These are phyloP conservation scores for Linurgus olivaceus DNA, from an alignment of 2,797 vertebrate species.

Conservation along the genomic window DNA sequence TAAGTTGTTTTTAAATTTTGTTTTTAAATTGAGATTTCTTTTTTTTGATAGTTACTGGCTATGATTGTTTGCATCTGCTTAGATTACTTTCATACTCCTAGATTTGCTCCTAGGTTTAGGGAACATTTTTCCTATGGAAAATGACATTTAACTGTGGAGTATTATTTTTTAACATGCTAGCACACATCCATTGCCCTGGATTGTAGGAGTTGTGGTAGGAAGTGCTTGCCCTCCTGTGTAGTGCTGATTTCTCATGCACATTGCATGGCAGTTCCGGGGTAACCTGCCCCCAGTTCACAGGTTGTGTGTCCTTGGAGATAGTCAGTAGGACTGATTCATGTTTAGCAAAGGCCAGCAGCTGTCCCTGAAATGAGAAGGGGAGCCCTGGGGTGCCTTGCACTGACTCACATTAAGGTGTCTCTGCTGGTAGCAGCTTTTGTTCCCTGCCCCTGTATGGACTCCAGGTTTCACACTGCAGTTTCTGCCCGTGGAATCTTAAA, in stretches of 20 bases:
- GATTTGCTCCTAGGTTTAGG: constrained; percentile 43
- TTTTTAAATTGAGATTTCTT: background rate
- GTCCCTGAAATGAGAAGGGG: background rate
- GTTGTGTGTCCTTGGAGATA: background rate
- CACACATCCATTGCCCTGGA: background rate
- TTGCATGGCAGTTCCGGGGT: constrained; percentile 21
- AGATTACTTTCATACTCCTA: constrained; percentile 26
- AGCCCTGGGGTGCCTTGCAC: background rate
- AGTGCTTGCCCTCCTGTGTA: background rate
- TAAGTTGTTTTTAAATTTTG: background rate
- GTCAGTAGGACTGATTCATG: background rate
- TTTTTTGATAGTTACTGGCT: background rate
- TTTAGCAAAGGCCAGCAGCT: background rate
- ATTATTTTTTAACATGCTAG: constrained; percentile 39
- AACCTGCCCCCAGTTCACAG: background rate
- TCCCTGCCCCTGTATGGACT: background rate
- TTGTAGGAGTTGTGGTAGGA: constrained; percentile 36
- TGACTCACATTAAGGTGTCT: background rate
- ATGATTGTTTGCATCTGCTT: constrained; percentile 11
- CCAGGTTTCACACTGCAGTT: background rate
- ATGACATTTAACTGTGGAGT: constrained; percentile 49
- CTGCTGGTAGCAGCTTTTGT: background rate
- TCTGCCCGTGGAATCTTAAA: background rate
- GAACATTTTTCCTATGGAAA: constrained; percentile 68
- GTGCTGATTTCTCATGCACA: constrained; percentile 40